These are phyloP conservation scores for Bubalus kerabau DNA, from an alignment of 2,113 vertebrate genomes.

Conservation along the genomic window DNA sequence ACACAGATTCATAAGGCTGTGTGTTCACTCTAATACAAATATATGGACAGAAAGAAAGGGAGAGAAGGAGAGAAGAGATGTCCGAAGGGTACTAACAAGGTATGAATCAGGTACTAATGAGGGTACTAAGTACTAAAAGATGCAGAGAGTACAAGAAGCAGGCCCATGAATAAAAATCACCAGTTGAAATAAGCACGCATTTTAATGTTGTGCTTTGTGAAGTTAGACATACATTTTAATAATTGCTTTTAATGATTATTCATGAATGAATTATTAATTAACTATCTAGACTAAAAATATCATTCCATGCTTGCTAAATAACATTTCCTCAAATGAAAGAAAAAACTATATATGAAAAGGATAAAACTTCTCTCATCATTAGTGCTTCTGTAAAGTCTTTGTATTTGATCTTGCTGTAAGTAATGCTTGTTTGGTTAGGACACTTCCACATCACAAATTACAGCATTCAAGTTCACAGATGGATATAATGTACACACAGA, in stretches of 20 bases:
- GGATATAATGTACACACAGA: slow-evolving; percentile 25
- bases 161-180: background rate
- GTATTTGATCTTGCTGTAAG: slow-evolving; percentile 80
- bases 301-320: slow-evolving; percentile 78
- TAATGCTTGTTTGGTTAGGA: slow-evolving; percentile 76
- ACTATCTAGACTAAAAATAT: slow-evolving; percentile 79
- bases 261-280: slow-evolving; percentile 92
- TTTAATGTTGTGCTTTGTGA: slow-evolving; percentile 84
- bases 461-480: slow-evolving; percentile 23
- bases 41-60: background rate
- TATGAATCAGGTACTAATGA: background rate
- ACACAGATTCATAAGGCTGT: background rate
- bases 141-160: background rate
- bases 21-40: background rate
- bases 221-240: slow-evolving; percentile 91
- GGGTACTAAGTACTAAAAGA: background rate
- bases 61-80: background rate
- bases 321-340: slow-evolving; percentile 68
- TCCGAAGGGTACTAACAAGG: background rate
- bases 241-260: slow-evolving; percentile 90
- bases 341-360: slow-evolving; percentile 62
- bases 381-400: slow-evolving; percentile 65
- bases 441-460: slow-evolving; percentile 75
- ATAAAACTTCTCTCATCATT: slow-evolving; percentile 75
- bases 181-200: slow-evolving; percentile 75